Conservation (phyloP, 2,113 vertebrate genomes). For the Bungarus multicinctus region DNA sequence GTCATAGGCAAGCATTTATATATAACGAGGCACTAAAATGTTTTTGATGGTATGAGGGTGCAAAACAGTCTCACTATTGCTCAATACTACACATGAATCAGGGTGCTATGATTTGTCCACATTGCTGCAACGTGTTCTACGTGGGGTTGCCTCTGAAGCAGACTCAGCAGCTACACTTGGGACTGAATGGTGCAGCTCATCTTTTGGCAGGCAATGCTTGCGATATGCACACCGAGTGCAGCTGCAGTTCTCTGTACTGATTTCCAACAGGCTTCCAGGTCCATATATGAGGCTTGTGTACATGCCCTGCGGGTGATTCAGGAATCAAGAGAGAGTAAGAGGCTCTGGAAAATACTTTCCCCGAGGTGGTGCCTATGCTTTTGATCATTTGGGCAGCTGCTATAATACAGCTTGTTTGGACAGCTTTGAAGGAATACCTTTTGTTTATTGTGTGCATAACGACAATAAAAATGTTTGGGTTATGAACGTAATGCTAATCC, state of each 20-base stretch:
- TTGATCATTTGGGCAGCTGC: background rate
- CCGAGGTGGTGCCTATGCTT: background rate
- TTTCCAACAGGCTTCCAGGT: background rate
- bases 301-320: background rate
- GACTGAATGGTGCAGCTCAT: background rate
- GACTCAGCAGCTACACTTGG: background rate
- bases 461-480: background rate
- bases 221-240: background rate
- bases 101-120: background rate
- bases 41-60: background rate
- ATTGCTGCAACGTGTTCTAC: background rate
- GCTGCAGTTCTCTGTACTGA: background rate
- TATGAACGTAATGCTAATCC: background rate
- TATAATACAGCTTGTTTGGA: background rate
- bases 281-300: background rate
- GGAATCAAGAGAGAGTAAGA: background rate
- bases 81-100: background rate
- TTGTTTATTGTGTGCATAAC: background rate
- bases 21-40: background rate
- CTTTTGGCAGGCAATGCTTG: background rate
- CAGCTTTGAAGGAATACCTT: background rate
- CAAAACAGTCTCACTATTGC: background rate
- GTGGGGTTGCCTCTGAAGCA: background rate
- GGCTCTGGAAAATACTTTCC: background rate
- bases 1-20: background rate